phyloP scores from a whole-genome alignment of 1,140 invertebrate species.

The Danaus melanippus region DNA sequence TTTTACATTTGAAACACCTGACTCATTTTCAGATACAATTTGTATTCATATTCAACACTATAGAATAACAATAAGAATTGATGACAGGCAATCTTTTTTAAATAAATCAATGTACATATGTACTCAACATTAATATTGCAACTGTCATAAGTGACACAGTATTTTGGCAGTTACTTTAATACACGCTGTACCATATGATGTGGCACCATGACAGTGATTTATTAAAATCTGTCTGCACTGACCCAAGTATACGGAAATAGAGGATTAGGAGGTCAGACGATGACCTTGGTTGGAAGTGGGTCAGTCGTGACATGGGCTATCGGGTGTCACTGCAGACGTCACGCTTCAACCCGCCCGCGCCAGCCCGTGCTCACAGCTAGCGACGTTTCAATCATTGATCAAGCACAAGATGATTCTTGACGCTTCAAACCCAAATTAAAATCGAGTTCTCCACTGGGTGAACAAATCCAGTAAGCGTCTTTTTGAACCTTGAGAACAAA shows the following conservation, averaged over 20 bases:
- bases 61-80: no score
- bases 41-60: no score
- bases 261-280: constrained; percentile 59
- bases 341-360: constrained; percentile 47
- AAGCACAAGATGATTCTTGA: constrained; percentile 6
- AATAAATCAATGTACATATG: no score
- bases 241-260: constrained; percentile 44
- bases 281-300: constrained; percentile 66
- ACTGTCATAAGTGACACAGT: neutral
- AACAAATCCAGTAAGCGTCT: constrained; percentile 1
- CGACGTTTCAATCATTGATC: constrained; percentile 20
- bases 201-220: constrained; percentile 2
- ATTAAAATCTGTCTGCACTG: constrained; percentile 13
- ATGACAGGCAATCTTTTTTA: no score
- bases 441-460: no score
- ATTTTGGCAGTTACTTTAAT: constrained; percentile 14
- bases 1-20: no score
- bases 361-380: constrained; percentile 27
- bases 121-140: no score
- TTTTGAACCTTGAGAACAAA: no score
- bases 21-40: no score
- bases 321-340: constrained; percentile 59
- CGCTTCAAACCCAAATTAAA: no score
- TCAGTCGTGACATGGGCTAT: constrained; percentile 67
- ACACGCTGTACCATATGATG: neutral